Conservation (phyloP, 2,888 invertebrate genomes). For the Eupithecia subumbrata region DNA sequence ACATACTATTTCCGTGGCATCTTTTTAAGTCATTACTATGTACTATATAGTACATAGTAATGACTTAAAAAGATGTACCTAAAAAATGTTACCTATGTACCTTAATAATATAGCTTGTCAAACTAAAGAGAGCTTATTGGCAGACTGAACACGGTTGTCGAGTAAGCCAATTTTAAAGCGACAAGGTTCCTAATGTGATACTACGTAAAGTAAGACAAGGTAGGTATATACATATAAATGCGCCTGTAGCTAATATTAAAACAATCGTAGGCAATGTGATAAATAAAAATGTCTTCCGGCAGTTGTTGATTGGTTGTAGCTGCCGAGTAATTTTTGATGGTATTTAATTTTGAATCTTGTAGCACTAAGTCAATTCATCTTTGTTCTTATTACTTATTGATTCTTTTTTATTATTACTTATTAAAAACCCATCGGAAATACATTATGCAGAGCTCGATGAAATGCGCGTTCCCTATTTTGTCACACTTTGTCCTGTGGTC, state of each 20-base stretch:
- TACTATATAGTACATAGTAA: too few relatives aligned
- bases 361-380: neutral
- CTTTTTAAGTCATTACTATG: too few relatives aligned
- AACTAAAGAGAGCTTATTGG: neutral
- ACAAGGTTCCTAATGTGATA: neutral
- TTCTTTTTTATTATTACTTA: neutral
- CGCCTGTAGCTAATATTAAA: neutral
- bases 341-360: neutral
- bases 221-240: neutral
- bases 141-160: neutral
- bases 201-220: neutral
- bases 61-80: too few relatives aligned
- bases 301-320: slow-evolving; percentile 3
- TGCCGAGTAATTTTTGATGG: neutral
- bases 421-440: neutral
- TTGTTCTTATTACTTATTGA: neutral
- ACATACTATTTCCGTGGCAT: too few relatives aligned
- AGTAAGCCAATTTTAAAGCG: neutral
- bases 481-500: neutral
- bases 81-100: too few relatives aligned
- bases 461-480: neutral
- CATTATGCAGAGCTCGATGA: neutral
- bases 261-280: neutral
- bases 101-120: too few relatives aligned
- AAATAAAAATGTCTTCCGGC: slow-evolving; percentile 26